Conservation (phyloP, 30 jellyfish, hydroid and myxozoan species). For the Clytia hemisphaerica region DNA sequence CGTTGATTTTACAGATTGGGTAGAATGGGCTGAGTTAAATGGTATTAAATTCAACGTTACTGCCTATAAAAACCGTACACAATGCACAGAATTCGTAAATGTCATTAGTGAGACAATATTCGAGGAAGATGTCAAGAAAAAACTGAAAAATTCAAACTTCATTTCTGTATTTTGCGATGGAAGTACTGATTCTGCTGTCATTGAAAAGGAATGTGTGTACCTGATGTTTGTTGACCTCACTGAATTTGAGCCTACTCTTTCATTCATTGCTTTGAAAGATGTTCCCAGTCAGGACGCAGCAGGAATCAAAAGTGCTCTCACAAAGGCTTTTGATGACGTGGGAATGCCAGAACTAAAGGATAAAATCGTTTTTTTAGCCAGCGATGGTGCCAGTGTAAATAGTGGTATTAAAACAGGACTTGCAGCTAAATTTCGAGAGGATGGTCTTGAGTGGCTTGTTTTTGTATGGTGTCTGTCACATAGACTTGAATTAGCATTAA, state of each 20-base stretch:
- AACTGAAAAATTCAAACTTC: background rate
- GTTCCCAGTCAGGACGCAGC: slow-evolving; percentile 11
- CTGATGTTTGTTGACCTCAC: background rate
- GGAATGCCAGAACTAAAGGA: background rate
- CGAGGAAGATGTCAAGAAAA: too few species aligned
- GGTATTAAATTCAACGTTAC: too few species aligned
- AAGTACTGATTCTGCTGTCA: background rate
- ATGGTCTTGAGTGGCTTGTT: background rate
- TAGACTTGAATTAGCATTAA: background rate
- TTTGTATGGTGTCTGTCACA: slow-evolving; percentile 13
- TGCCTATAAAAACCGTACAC: too few species aligned
- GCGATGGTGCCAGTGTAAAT: slow-evolving; percentile 16
- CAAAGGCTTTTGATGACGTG: background rate
- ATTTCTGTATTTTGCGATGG: background rate
- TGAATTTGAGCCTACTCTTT: background rate
- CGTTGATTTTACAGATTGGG: too few species aligned
- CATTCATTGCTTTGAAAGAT: slow-evolving; percentile 9
- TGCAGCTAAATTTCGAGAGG: background rate
- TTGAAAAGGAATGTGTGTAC: background rate
- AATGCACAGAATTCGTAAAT: too few species aligned
- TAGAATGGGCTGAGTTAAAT: too few species aligned
- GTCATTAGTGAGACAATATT: too few species aligned
- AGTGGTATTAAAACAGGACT: background rate
- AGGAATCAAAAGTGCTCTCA: background rate
- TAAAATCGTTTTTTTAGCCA: background rate